Evolutionary conservation across 2,113 vertebrate genomes (phyloP), one percentile per base, ranked within the genome.

Genomic region (Megaceryle torquata): DNA sequence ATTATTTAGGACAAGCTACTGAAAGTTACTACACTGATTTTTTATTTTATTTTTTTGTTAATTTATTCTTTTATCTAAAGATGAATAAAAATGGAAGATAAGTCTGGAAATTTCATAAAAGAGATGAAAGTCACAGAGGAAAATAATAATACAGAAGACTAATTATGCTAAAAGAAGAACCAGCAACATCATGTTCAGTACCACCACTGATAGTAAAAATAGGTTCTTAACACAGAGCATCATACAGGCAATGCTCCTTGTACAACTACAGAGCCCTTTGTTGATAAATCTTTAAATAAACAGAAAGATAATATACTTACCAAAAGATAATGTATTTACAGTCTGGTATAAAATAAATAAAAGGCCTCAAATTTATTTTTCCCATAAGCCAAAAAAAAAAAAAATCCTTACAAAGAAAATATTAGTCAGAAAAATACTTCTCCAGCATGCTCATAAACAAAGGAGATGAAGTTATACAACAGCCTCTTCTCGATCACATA

Each of bases 241-340:
- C n/a, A 50, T 2, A 3, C 3, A 61, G 44, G 41, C 80, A 81
- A 68, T 0, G 0, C 9, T 86, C 24, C 33, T 70, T 2, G 3
- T 8, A 44, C 19, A 24, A 0, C 16, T 37, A 46, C 9, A 70
- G 16, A 78, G 6, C 6, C 22, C 21, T 57, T 19, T 4, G 5
- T 61, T 91, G 77, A 61, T 24, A 64, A 50, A n/a, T 37, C 19
- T 93, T n/a, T 26, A 37, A 37, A 29, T 68, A 46, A 41, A 53
- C 8, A 63, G 16, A 78, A 65, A 9, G 28, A 48, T 28, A 77
- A 41, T 15, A 33, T 11, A 44, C 10, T 78, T 44, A 69, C 2
- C 22, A 44, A 70, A 74, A 64, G 15, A 37, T 6, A 60, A 79
- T 79, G 16, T 18, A 53, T 64, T 92, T 82, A 48, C 26, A 85